These are phyloP conservation scores for Sciaenops ocellatus DNA, from an alignment of 2,797 vertebrate species.

Conservation along the genomic window DNA sequence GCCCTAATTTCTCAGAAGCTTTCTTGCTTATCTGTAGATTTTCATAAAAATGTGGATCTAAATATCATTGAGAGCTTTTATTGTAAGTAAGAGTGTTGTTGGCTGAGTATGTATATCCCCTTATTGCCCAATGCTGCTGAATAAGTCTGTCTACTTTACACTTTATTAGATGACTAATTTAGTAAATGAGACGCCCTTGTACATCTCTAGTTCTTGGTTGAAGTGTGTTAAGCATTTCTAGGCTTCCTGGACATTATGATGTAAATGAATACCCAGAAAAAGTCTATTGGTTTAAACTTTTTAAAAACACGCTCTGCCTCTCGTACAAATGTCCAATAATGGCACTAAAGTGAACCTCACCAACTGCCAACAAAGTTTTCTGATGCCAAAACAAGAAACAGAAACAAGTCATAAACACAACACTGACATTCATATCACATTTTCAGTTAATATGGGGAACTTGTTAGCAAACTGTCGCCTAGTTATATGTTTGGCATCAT, in stretches of 20 bases:
- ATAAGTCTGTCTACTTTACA: conserved; percentile 20
- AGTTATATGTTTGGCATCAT: background rate
- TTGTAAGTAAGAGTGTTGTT: conserved; percentile 30
- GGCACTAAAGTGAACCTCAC: too few species aligned
- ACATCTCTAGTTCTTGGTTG: background rate
- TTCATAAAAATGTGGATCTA: conserved; percentile 53
- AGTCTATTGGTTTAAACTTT: background rate
- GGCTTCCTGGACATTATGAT: background rate
- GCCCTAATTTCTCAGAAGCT: conserved; percentile 65
- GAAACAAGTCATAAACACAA: background rate
- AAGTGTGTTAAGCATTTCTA: background rate
- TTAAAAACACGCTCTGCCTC: background rate
- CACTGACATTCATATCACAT: background rate
- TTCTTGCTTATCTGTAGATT: conserved; percentile 59
- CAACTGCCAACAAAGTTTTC: too few species aligned
- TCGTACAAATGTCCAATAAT: background rate
- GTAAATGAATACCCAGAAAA: background rate
- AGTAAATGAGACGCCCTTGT: conserved; percentile 23
- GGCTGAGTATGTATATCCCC: background rate
- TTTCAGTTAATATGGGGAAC: background rate
- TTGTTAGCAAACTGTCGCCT: background rate
- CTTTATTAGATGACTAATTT: conserved; percentile 37
- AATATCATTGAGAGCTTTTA: conserved; percentile 40
- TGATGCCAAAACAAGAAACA: background rate
- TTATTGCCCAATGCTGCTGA: background rate